A percentile compares a stretch with the other conserved stretches of the same genome.
Evolutionary conservation across 2,888 invertebrate species (phyloP).

Genomic region (Hydroisotoma schaefferi): DNA sequence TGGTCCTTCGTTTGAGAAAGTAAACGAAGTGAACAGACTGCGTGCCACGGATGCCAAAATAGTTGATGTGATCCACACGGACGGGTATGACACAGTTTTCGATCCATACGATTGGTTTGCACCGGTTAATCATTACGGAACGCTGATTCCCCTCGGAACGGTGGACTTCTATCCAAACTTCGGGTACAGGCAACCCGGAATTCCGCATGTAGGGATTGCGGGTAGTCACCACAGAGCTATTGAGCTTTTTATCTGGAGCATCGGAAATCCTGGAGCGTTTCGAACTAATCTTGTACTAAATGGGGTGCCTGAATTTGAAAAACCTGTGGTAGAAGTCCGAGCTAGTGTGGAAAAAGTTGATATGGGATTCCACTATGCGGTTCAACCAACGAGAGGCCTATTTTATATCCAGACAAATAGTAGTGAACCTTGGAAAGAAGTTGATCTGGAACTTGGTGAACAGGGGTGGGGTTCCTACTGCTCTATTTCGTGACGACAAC

Average conservation of each 20-base stretch:
- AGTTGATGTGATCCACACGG: conserved; percentile 40
- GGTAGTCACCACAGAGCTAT: conserved; percentile 39
- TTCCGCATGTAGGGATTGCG: conserved; percentile 26
- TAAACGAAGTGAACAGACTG: conserved; percentile 28
- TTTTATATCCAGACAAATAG: conserved; percentile 23
- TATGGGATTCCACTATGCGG: conserved; percentile 36
- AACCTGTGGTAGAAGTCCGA: conserved; percentile 28
- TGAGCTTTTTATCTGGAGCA: conserved; percentile 37
- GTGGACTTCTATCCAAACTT: conserved; percentile 39
- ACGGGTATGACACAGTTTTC: conserved; percentile 33
- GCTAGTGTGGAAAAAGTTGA: conserved; percentile 26
- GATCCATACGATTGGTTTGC: conserved; percentile 37
- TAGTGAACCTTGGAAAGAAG: conserved; percentile 2
- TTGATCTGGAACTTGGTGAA: conserved; percentile 8
- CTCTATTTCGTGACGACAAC: background rate
- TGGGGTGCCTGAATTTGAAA: conserved; percentile 29
- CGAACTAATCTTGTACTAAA: conserved; percentile 22
- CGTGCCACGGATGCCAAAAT: conserved; percentile 29
- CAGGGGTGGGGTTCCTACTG: background rate
- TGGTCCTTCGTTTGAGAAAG: conserved; percentile 25
- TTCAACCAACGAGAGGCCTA: conserved; percentile 9
- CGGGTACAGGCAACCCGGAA: conserved; percentile 38
- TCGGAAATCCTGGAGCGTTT: conserved; percentile 30
- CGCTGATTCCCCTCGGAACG: conserved; percentile 35
- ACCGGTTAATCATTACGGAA: conserved; percentile 42